Base-by-base conservation (phyloP, 2,888 invertebrate genomes). In the Carpatolechia fugitivella region DNA sequence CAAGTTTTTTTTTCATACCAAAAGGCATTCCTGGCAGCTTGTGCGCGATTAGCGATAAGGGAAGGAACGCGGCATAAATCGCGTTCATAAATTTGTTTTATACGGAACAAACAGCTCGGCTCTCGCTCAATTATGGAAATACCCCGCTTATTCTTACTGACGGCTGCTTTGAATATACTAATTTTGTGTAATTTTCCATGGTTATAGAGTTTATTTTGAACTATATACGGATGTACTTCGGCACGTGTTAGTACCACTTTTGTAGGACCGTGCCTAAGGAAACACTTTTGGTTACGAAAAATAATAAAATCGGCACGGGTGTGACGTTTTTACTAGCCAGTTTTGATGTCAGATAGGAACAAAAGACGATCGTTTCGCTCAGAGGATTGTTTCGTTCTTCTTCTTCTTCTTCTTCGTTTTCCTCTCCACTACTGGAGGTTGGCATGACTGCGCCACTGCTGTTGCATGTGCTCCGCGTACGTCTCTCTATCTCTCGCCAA, bases 41-140 rank as follows among this genome's bases (percentile, higher is more conserved):
- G 40, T 41, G 40, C 10, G 40, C 40, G 44, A 44, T 44, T 29
- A 44, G 50, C 58, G 56, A 59, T 56, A 56, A 56, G 60, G 60
- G 66, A 60, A 66, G 65, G 62, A 65, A 65, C 64, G 67, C 61
- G 62, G 65, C 69, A 69, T 70, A 72, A 72, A 72, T 73, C 67
- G 72, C 60, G 56, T 56, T 62, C 63, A 68, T 67, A 71, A 70
- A 72, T 70, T 69, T 62, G 60, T 64, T 64, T 55, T 61, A 53
- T 58, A 56, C 61, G 62, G 63, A 66, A 69, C 66, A 67, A 70
- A 70, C 68, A 67, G 63, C 60, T 63, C 64, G 68, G 66, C 70
- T 64, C 63, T 60, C 57, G 67, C 64, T 65, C 72, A 68, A 72
- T 72, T 69, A 72, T 66, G 69, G 62, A 63, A 62, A 68, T 66